Base-by-base conservation (phyloP, 2,797 vertebrate species). In the Nyctalus aviator region DNA sequence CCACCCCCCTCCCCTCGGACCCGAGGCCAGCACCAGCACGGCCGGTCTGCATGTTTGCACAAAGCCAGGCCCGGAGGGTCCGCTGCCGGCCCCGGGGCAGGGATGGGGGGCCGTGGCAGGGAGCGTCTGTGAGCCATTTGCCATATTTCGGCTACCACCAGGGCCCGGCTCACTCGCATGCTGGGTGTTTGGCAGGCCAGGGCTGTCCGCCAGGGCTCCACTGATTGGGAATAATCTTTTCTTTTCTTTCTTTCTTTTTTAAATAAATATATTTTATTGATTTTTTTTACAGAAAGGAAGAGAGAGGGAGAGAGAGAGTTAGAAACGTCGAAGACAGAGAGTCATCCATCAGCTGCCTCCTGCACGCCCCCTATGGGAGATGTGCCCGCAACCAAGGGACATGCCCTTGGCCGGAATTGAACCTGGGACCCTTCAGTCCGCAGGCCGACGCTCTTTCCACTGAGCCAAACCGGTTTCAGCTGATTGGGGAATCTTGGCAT, bases 91-190 rank as follows among this genome's bases (percentile, higher is more conserved):
- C 10, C 7, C 30, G 11, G 15, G 59, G 23, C 59, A 1, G n/a
- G 1, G 5, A 3, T 3, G 17, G 25, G 3, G 20, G 12, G 50
- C 20, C 8, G 4, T 2, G n/a, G 53, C 0, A 15, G 23, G 25
- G 18, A 41, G 84, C 1, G 27, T n/a, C 66, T 89, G 50, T 41
- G 93, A 94, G 76, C 87, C 68, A 66, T 84, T 91, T 91, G n/a
- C 84, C 41, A 0, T 82, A 30, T 78, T 88, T 90, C 57, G 87
- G 41, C 23, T 46, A 50, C 78, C 50, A n/a, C 18, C 14, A 64
- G 66, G 78, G 32, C 20, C 53, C 62, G 57, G 59, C 5, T 23
- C 27, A 72, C 37, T 25, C 82, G 2, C 23, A 10, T 7, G 35
- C 66, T 3, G 86, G 76, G 48, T 30, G 2, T n/a, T 37, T 50